These are phyloP conservation scores for Trichonephila inaurata DNA, from an alignment of 1,140 invertebrate species.

Conservation along the genomic window DNA sequence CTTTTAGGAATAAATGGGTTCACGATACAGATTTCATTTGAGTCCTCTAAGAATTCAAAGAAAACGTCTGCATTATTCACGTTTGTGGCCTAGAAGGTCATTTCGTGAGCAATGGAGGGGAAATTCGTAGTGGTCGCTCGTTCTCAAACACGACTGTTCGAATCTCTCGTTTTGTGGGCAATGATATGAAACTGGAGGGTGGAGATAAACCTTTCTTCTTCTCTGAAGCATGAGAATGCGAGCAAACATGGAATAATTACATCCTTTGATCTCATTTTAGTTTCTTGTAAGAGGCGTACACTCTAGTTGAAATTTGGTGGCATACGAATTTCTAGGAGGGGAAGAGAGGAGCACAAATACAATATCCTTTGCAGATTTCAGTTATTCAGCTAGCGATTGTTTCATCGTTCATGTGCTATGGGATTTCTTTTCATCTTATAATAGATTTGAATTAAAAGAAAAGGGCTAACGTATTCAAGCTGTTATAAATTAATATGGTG, in stretches of 20 bases:
- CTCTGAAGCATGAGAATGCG: neutral
- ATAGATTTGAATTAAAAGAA: no score
- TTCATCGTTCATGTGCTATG: no score
- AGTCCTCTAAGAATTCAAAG: neutral
- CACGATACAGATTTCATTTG: neutral
- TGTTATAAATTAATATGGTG: no score
- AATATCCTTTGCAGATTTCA: no score
- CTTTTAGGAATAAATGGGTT: neutral
- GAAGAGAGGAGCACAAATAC: no score
- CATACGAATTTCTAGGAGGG: neutral
- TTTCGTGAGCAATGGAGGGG: neutral
- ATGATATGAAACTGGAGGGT: neutral
- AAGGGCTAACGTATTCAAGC: no score
- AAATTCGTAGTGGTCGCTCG: neutral
- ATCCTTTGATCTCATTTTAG: neutral
- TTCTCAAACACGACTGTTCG: neutral
- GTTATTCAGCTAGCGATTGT: no score
- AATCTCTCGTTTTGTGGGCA: neutral
- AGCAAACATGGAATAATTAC: neutral
- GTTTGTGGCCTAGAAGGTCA: constrained; percentile 13
- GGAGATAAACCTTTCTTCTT: neutral
- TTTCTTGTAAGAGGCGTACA: neutral
- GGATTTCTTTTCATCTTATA: no score
- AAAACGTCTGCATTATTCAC: constrained; percentile 33
- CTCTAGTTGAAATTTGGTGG: neutral